Percentiles rank a stretch among this genome's conserved stretches.
phyloP scores from a whole-genome alignment of 2,113 vertebrate genomes.

The Semicossyphus pulcher region DNA sequence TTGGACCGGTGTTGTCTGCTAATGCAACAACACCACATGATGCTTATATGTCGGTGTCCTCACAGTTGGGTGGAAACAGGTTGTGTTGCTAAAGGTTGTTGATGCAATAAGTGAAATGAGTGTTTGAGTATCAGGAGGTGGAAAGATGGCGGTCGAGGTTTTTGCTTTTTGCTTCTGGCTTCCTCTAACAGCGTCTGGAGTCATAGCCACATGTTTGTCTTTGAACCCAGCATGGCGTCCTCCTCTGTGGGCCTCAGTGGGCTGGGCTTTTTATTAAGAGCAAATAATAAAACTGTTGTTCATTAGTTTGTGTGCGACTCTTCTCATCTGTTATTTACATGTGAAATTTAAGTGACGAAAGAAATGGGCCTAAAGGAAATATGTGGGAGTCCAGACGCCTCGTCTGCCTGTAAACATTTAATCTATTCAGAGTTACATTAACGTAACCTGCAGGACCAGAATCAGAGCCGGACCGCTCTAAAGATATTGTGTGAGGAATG shows the following conservation, averaged over 20 bases:
- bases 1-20: slow-evolving; percentile 27
- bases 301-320: slow-evolving; percentile 31
- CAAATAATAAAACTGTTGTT: slow-evolving; percentile 86
- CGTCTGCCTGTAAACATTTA: no score
- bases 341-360: no score
- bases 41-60: slow-evolving; percentile 63
- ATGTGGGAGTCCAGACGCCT: no score
- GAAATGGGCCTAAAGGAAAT: no score
- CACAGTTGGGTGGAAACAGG: neutral
- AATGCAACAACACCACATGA: slow-evolving; percentile 72
- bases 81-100: slow-evolving; percentile 7
- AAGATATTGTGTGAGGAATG: no score
- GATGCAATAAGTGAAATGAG: slow-evolving; percentile 70
- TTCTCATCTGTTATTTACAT: no score
- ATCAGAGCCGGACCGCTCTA: no score
- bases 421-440: no score
- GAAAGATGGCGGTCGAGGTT: slow-evolving; percentile 54
- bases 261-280: slow-evolving; percentile 80
- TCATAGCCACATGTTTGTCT: slow-evolving; percentile 55
- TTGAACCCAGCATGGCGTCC: slow-evolving; percentile 72
- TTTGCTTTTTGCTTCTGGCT: slow-evolving; percentile 31
- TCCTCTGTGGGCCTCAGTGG: slow-evolving; percentile 73
- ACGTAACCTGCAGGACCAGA: no score
- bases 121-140: slow-evolving; percentile 47
- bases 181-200: slow-evolving; percentile 60